Evolutionary conservation across 2,888 invertebrate species (phyloP), one percentile per base, ranked within the genome.

Genomic region (Troides helena): DNA sequence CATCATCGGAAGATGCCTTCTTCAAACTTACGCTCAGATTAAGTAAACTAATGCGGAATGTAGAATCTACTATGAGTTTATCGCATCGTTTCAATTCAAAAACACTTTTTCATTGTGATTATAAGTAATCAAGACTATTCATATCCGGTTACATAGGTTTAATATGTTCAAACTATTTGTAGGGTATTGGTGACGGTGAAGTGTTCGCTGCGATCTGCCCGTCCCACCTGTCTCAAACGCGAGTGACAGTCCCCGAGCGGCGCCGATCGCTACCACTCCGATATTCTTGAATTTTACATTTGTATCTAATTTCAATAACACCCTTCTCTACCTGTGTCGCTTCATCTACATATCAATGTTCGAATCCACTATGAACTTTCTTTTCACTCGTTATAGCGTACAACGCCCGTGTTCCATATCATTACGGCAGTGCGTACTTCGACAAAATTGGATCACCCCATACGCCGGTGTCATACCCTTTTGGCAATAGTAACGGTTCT

Each of bases 291-390:
- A 87, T 89, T 88, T 87, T 84, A 78, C 78, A 85, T 85, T 83
- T 86, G 87, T 89, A 89, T 90, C 85, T 91, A 90, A 91, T 91
- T 92, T 92, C 90, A 90, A 91, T 92, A 90, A 87, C 86, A 84
- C 87, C 89, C 88, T 85, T 84, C 82, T 80, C 85, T 90, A 89
- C 90, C 88, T 88, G 89, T 85, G 85, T 86, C 86, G 86, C 88
- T 89, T 87, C 88, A 92, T 92, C 87, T 91, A 85, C 92, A 92
- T 92, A 89, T 91, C 91, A 91, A 92, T 90, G 86, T 88, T 86
- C 86, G 85, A 81, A 82, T 82, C 85, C 86, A 87, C 87, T 87
- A 83, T 81, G 82, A 88, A 89, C 89, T 88, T 87, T 87, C 89
- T 88, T 90, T 89, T 88, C 88, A 87, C 84, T 85, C 80, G 85